Evolutionary conservation across 2,113 vertebrate species (phyloP), one percentile per base, ranked within the genome.

Genomic region (Ophiodon elongatus): DNA sequence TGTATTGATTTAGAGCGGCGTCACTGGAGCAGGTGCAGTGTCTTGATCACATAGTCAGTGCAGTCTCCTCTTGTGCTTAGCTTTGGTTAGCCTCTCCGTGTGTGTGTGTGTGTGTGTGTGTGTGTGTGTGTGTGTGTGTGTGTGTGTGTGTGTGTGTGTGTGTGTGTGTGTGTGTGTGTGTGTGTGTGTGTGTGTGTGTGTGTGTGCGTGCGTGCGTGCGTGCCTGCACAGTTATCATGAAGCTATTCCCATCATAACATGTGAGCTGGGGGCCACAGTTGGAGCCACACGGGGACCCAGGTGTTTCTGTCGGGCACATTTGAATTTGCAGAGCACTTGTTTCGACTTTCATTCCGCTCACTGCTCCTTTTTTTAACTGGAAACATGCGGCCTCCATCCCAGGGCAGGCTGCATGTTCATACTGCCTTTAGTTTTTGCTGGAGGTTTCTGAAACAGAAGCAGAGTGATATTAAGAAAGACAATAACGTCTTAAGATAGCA

Each of bases 281-380:
- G 87, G 78, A 89, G 57, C 85, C 74, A 68, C 43, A 47, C 45
- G 8, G 43, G 88, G 65, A 57, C 84, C 73, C 89, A 84, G 90
- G 88, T 91, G 86, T 83, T 86, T 71, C 69, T 83, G 69, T 82
- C 50, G 54, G 82, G 21, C 68, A 33, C 62, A 41, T 57, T 63
- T 71, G 56, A 85, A 85, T 86, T 50, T 69, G 33, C 47, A 1
- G 9, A 47, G 33, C 19, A 6, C 68, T 76, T 79, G 65, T 73
- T 83, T 33, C 57, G 8, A 14, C 35, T 85, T 84, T 76, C 37
- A 74, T 74, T 81, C 68, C 15, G 54, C 62, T 73, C 21, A 23
- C 33, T 35, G 50, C 45, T 83, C 17, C 13, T 33, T 72, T 72
- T 72, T 72, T 56, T 83, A 33, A 60, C 8, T 69, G 11, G 73